Conservation (phyloP, 92 coral and sea anemone genomes). For the Zoanthus sansibaricus region DNA sequence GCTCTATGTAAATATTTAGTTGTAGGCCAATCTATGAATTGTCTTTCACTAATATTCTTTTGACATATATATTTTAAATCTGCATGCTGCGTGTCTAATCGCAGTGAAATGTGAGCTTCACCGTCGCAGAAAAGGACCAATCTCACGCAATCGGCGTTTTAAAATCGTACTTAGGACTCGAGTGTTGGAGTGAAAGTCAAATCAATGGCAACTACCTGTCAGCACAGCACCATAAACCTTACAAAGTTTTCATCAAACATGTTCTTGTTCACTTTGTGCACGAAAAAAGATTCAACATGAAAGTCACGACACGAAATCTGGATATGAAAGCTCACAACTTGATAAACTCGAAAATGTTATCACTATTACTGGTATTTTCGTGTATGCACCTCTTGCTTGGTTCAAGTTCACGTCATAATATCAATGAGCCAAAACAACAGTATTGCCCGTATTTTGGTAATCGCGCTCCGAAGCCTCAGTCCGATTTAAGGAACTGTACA, state of each 20-base stretch:
- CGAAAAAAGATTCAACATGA: slow-evolving; percentile 18
- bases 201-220: slow-evolving; percentile 27
- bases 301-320: slow-evolving; percentile 44
- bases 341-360: not conserved
- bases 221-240: not conserved
- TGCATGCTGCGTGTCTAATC: not conserved
- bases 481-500: slow-evolving; percentile 80
- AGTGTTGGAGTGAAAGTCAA: not conserved
- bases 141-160: slow-evolving; percentile 10
- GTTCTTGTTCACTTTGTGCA: slow-evolving; percentile 3
- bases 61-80: not conserved
- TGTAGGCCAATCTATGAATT: not conserved
- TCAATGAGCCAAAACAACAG: slow-evolving; percentile 25
- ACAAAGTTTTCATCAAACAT: slow-evolving; percentile 20
- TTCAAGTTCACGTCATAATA: not conserved
- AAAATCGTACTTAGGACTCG: not conserved
- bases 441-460: slow-evolving; percentile 97
- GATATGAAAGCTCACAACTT: slow-evolving; percentile 6
- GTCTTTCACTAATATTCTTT: not conserved
- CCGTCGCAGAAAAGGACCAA: not conserved
- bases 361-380: not conserved
- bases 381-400: not conserved
- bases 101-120: slow-evolving; percentile 19
- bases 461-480: slow-evolving; percentile 91
- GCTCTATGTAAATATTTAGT: slow-evolving; percentile 2